phyloP scores from a whole-genome alignment of 2,113 vertebrate genomes.

The Rhabdomys dilectus region DNA sequence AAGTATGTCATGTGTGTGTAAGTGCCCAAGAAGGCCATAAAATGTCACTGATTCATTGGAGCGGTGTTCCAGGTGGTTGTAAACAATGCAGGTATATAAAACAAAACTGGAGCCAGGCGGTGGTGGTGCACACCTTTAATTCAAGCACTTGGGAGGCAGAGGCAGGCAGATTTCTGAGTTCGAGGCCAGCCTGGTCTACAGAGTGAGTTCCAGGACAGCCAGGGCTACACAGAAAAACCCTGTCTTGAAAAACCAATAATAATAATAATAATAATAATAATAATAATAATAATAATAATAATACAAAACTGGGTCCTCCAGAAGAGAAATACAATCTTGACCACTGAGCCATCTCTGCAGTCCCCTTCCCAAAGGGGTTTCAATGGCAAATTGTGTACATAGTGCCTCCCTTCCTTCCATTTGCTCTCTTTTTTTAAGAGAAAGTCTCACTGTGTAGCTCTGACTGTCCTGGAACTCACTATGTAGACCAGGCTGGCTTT shows the following conservation, averaged over 20 bases:
- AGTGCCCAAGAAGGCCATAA: not conserved
- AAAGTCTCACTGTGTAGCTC: not conserved
- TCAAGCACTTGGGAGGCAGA: too few relatives aligned
- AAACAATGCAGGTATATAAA: not conserved
- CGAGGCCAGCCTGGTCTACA: too few relatives aligned
- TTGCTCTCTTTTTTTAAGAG: not conserved
- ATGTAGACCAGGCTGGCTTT: not conserved
- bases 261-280: too few relatives aligned
- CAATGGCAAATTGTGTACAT: not conserved
- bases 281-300: too few relatives aligned
- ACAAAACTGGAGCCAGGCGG: too few relatives aligned
- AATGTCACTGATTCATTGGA: not conserved
- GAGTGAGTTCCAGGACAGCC: too few relatives aligned
- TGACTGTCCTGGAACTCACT: not conserved
- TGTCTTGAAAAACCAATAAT: too few relatives aligned
- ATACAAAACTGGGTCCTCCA: not conserved
- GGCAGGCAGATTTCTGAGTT: too few relatives aligned
- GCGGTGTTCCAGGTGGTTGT: not conserved
- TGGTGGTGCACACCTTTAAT: too few relatives aligned
- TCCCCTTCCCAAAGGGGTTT: not conserved
- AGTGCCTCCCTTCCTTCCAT: not conserved
- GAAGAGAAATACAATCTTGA: not conserved
- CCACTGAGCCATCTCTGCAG: not conserved
- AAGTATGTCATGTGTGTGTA: too few relatives aligned
- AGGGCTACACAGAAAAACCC: too few relatives aligned